Evolutionary conservation across 2,888 invertebrate species (phyloP), one percentile per base, ranked within the genome.

Genomic region (Drosophila suboccidentalis): DNA sequence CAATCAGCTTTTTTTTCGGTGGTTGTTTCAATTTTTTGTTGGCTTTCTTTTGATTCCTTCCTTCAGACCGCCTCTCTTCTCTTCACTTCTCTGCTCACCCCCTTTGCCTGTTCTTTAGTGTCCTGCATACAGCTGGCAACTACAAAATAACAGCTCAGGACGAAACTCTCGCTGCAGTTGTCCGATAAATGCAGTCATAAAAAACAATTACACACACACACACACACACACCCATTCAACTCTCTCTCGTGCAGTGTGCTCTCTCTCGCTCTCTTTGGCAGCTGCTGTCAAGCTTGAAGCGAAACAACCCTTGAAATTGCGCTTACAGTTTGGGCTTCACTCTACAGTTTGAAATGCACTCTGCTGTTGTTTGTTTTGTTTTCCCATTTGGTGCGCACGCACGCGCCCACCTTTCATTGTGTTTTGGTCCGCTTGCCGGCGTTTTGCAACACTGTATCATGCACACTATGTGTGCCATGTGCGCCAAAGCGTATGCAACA

Each of bases 21-120:
- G 88, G 84, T 88, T 78, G 80, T 78, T 84, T 83, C 60, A 49
- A 15, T 60, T 78, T 63, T 57, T 60, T 64, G 19, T 29, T 49
- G 57, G 54, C 62, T 55, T 75, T 71, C 71, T 59, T 75, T 70
- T 60, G 44, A 44, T 55, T 44, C 44, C 34, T 11, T 44, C 53
- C 29, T 32, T 38, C 43, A 9, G 15, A n/a, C 36, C 11, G 15
- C 19, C 47, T 67, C 67, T 39, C 46, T 54, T 8, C 39, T 19
- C 15, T 39, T 26, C 3, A 44, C 46, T 15, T 15, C 50, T 9
- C 39, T 15, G 6, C 44, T 17, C 49, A 0, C 13, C 3, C 4
- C 43, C 9, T 38, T 17, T 29, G 36, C 32, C 29, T 26, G 4
- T 44, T 6, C 4, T 19, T 8, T 13, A 11, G 6, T 60, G 17